A percentile compares a stretch with the other conserved stretches of the same genome.
These are phyloP conservation scores for Aythya baeri DNA, from an alignment of 2,113 vertebrate species.

Conservation along the genomic window DNA sequence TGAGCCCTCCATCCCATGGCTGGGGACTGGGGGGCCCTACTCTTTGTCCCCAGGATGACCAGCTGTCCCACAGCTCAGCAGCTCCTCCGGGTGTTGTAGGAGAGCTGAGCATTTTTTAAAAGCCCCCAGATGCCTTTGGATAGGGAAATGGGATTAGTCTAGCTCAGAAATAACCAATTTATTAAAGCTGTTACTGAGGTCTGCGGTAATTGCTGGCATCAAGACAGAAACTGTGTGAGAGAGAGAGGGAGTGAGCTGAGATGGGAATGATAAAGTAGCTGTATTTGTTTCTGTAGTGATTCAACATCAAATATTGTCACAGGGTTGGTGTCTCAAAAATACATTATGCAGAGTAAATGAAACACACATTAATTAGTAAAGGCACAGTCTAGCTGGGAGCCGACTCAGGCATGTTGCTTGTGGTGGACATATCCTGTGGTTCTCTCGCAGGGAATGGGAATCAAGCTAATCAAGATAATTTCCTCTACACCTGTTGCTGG, in stretches of 20 bases:
- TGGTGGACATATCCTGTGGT: background rate
- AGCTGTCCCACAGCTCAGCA: background rate
- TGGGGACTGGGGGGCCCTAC: background rate
- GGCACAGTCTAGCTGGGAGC: conserved; percentile 25
- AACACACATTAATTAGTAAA: conserved; percentile 71
- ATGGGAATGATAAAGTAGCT: conserved; percentile 36
- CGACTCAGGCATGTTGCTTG: background rate
- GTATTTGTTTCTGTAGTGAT: conserved; percentile 57
- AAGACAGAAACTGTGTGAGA: conserved; percentile 36
- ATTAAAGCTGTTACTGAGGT: conserved; percentile 52
- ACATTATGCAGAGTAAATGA: conserved; percentile 73
- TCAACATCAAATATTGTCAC: conserved; percentile 68
- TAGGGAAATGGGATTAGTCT: conserved; percentile 46
- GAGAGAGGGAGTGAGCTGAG: background rate
- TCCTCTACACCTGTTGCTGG: background rate
- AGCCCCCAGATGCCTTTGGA: background rate
- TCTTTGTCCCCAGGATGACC: background rate
- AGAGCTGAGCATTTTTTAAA: background rate
- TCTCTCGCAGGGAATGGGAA: conserved; percentile 9
- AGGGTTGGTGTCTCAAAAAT: conserved; percentile 41
- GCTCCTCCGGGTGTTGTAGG: background rate
- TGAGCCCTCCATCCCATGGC: accelerated
- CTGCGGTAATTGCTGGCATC: conserved; percentile 57
- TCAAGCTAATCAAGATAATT: background rate
- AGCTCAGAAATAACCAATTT: conserved; percentile 39